Conservation (phyloP, 2,888 invertebrate genomes). For the Litoditis marina region DNA sequence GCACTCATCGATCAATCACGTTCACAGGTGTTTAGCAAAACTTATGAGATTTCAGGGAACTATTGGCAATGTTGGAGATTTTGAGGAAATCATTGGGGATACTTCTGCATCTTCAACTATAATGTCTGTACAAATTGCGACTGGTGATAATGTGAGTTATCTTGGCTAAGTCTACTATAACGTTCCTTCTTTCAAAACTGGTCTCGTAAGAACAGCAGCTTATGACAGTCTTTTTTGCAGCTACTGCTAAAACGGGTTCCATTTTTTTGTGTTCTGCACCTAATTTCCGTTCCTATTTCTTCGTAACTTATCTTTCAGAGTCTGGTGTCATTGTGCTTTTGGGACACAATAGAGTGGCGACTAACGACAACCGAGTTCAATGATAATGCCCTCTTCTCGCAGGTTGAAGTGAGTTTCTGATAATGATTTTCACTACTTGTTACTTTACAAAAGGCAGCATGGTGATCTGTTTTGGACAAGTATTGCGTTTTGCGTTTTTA, state of each 20-base stretch:
- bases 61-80: conserved; percentile 45
- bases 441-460: not conserved
- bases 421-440: not conserved
- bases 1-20: no score
- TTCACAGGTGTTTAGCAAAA: not conserved
- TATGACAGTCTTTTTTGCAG: no score
- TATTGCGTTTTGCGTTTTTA: no score
- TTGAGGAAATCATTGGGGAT: conserved; percentile 47
- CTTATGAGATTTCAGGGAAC: conserved; percentile 27
- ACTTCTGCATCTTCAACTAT: conserved; percentile 31
- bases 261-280: no score
- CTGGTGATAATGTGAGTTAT: conserved; percentile 29
- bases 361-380: conserved; percentile 41
- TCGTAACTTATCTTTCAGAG: conserved; percentile 32
- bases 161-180: not conserved
- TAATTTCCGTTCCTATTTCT: no score
- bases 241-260: no score
- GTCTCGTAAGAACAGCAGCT: no score
- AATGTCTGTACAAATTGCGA: conserved; percentile 37
- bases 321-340: conserved; percentile 33
- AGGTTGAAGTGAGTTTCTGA: conserved; percentile 27
- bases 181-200: no score
- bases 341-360: conserved; percentile 43
- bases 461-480: no score
- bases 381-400: conserved; percentile 42